Conservation (phyloP, 2,113 vertebrate genomes). For the Myotis lucifugus region DNA sequence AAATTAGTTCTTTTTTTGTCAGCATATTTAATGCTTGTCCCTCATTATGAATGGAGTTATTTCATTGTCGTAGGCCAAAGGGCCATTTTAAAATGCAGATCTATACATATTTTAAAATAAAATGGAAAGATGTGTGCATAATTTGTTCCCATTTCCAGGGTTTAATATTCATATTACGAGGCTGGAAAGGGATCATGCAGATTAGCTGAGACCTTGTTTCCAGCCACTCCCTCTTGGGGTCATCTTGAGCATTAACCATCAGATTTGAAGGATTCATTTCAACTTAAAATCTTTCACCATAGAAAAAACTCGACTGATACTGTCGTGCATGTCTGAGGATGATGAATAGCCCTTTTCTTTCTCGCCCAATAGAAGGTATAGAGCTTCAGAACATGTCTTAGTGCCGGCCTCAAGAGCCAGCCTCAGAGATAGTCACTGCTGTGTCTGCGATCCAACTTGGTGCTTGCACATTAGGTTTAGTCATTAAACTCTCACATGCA, state of each 20-base stretch:
- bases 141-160: constrained; percentile 63
- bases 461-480: constrained; percentile 47
- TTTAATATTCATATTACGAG: constrained; percentile 53
- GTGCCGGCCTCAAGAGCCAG: neutral
- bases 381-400: neutral
- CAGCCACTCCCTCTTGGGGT: neutral
- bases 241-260: neutral
- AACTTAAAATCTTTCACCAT: constrained; percentile 17
- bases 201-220: constrained; percentile 40
- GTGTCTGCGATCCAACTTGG: neutral
- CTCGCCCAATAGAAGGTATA: neutral
- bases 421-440: neutral
- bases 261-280: constrained; percentile 54
- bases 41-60: constrained; percentile 62
- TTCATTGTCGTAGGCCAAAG: constrained; percentile 69
- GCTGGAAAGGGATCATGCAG: neutral
- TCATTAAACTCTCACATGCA: constrained; percentile 34
- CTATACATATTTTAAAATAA: constrained; percentile 76
- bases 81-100: constrained; percentile 65
- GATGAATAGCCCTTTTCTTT: neutral
- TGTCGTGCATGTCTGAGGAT: neutral
- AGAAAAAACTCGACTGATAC: neutral
- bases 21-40: constrained; percentile 52
- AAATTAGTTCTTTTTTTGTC: constrained; percentile 67
- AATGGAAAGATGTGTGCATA: constrained; percentile 69